Base-by-base conservation (phyloP, 2,797 vertebrate species). In the Fratercula arctica region DNA sequence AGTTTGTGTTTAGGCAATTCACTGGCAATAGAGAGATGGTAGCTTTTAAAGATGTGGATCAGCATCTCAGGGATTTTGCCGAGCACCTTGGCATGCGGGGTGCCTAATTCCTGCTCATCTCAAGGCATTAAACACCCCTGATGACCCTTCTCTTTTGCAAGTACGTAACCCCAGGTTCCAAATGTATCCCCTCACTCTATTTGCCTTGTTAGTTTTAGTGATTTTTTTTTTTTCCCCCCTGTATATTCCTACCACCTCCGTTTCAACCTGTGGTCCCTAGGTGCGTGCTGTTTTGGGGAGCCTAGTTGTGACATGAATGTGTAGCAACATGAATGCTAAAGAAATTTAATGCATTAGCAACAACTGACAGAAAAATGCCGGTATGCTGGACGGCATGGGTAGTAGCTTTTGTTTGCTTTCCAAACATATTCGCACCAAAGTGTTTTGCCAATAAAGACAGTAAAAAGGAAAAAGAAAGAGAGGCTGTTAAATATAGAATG, bases 261-360 rank as follows among this genome's bases (percentile, higher is more conserved):
- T 18, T 46, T 69, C n/a, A 19, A 1, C 2, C 63, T 31, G 39
- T 14, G 68, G 28, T 24, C 33, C 9, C 37, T 33, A 5, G 10
- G 45, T 5, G 17, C 17, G 50, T 39, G 54, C 29, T 93, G 56
- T 70, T 57, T 11, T 57, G 12, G 46, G 31, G 56, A 63, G 39
- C 37, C 16, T 31, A 33, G 33, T 1, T 9, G 31, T 2, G 13
- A 31, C 10, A 2, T 0, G 23, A 46, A 45, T 10, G 26, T 33
- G 82, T 43, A 43, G 35, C n/a, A 50, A 29, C 11, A 2, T 0
- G 23, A 59, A 45, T 8, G 26, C 29, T 82, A 11, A 50, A 60
- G 59, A 91, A 68, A 83, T 63, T 29, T 0, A 59, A 73, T 53
- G 11, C 9, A 16, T 63, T 16, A 89, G 19, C 29, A 33, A 59